Evolutionary conservation across 2,797 vertebrate genomes (phyloP).

Genomic region (Hydrolagus colliei): DNA sequence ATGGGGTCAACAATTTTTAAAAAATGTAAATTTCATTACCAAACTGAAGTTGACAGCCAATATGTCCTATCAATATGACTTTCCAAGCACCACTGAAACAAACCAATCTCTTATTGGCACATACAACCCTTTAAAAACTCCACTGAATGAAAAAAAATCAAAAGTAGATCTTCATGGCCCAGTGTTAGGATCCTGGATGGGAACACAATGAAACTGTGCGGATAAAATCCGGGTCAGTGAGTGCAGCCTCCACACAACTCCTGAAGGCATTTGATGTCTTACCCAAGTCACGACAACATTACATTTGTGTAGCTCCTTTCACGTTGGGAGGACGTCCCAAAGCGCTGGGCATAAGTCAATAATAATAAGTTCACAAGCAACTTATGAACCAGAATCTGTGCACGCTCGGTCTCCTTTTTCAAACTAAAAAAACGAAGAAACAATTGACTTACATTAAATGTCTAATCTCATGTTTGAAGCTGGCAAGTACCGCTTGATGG

Average conservation of each 20-base stretch:
- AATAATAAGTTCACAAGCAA: not conserved
- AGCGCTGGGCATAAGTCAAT: too few relatives aligned
- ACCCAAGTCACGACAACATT: too few relatives aligned
- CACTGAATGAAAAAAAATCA: not conserved
- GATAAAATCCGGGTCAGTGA: not conserved
- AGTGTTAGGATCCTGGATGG: not conserved
- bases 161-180: not conserved
- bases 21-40: not conserved
- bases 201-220: not conserved
- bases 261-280: too few relatives aligned
- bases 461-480: conserved; percentile 87
- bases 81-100: not conserved
- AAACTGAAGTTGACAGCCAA: not conserved
- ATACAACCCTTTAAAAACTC: not conserved
- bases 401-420: not conserved
- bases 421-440: not conserved
- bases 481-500: conserved; percentile 79
- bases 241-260: too few relatives aligned
- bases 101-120: not conserved
- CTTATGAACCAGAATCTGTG: not conserved
- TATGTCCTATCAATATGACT: not conserved
- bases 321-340: too few relatives aligned
- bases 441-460: conserved; percentile 74
- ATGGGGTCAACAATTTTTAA: too few relatives aligned
- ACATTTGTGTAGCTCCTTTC: too few relatives aligned